Evolutionary conservation across 1,140 invertebrate species (phyloP).

Genomic region (Neuroterus valhalla): DNA sequence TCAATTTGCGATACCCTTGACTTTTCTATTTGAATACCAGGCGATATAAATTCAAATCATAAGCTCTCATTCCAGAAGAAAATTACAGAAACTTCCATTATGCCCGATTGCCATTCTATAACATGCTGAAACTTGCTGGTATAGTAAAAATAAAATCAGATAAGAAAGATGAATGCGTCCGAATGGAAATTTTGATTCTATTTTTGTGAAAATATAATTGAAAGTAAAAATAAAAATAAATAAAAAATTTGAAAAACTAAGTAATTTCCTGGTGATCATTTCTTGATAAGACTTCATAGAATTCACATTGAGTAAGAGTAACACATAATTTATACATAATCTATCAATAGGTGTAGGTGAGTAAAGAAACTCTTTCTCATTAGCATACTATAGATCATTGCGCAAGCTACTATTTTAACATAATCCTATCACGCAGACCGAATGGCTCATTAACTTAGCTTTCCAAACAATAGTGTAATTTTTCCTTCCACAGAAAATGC

Average conservation of each 20-base stretch:
- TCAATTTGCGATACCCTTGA: constrained; percentile 14
- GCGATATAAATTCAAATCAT: constrained; percentile 26
- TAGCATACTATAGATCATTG: neutral
- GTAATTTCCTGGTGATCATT: constrained; percentile 18
- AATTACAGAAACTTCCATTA: constrained; percentile 25
- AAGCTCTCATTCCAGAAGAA: constrained; percentile 25
- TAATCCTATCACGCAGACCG: neutral
- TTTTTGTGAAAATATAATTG: neutral
- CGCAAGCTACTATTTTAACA: constrained; percentile 2
- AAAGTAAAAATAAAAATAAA: neutral
- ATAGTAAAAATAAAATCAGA: constrained; percentile 16
- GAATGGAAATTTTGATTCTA: neutral
- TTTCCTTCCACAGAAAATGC: neutral
- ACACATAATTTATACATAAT: neutral
- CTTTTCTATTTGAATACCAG: constrained; percentile 17
- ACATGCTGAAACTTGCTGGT: neutral
- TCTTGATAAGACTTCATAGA: constrained; percentile 7
- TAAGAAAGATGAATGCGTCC: neutral
- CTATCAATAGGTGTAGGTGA: constrained; percentile 8
- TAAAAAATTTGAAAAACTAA: neutral
- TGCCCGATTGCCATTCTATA: neutral
- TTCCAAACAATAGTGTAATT: constrained; percentile 4
- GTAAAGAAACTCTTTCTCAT: constrained; percentile 9
- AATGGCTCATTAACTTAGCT: constrained; percentile 14
- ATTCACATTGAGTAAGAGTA: neutral